Conservation (phyloP, 2,888 invertebrate genomes). For the Acanthacorydalis orientalis region DNA sequence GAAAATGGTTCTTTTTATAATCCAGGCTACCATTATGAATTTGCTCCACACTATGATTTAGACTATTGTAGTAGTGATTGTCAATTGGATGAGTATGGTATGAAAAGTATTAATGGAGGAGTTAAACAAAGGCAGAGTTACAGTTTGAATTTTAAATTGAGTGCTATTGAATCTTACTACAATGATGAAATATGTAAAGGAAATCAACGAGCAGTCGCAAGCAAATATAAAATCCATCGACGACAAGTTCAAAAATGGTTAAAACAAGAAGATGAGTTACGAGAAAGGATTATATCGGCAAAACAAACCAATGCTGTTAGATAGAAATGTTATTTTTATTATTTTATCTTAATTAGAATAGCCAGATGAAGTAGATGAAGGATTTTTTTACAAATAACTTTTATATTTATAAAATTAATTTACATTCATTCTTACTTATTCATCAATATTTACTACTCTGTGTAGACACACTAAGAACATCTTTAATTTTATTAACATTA, state of each 20-base stretch:
- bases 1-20: not conserved
- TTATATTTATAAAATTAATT: no score
- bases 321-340: not conserved
- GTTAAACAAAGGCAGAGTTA: slow-evolving; percentile 26
- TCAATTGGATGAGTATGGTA: not conserved
- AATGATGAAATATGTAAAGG: slow-evolving; percentile 30
- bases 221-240: slow-evolving; percentile 29
- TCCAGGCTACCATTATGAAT: slow-evolving; percentile 6
- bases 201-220: slow-evolving; percentile 29
- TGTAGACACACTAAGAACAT: no score
- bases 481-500: no score
- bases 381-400: no score
- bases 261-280: slow-evolving; percentile 29
- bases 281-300: slow-evolving; percentile 19
- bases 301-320: slow-evolving; percentile 17
- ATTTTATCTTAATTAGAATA: no score
- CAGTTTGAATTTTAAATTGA: slow-evolving; percentile 35
- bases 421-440: no score
- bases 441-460: no score
- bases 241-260: slow-evolving; percentile 38
- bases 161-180: slow-evolving; percentile 34
- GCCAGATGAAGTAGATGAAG: no score
- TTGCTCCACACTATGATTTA: slow-evolving; percentile 3
- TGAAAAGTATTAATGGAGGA: not conserved
- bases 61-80: slow-evolving; percentile 5